A percentile compares a stretch with the other conserved stretches of the same genome.
Conservation (phyloP, 2,888 invertebrate species). For the Cerastis rubricosa region DNA sequence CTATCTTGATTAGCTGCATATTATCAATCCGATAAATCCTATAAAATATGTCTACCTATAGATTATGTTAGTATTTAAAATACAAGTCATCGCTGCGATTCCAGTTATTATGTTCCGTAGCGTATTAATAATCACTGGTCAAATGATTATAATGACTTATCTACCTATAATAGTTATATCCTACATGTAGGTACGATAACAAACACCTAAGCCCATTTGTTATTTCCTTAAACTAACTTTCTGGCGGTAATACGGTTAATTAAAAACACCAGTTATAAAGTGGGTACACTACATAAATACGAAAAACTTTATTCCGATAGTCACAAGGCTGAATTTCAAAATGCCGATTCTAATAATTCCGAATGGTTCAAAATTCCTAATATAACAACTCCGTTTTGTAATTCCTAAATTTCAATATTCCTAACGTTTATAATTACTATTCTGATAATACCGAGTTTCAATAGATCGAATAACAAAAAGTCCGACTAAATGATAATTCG, state of each 20-base stretch:
- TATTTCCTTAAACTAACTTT: slow-evolving; percentile 1
- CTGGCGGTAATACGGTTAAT: background rate
- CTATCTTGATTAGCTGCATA: background rate
- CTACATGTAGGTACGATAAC: slow-evolving; percentile 10
- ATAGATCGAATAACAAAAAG: too few relatives aligned
- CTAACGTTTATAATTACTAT: too few relatives aligned
- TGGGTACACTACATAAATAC: too few relatives aligned
- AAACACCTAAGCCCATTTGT: background rate
- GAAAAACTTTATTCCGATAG: too few relatives aligned
- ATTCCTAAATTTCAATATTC: too few relatives aligned
- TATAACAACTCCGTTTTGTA: too few relatives aligned
- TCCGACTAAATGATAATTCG: too few relatives aligned
- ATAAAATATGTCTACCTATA: background rate
- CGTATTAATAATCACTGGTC: slow-evolving; percentile 6
- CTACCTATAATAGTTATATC: background rate
- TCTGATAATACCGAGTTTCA: too few relatives aligned
- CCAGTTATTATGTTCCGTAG: background rate
- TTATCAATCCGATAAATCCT: background rate
- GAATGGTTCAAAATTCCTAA: too few relatives aligned
- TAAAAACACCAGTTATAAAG: background rate
- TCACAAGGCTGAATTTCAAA: too few relatives aligned
- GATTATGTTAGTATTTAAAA: background rate
- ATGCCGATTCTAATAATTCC: too few relatives aligned
- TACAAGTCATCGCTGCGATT: background rate
- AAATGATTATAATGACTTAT: slow-evolving; percentile 1